phyloP scores from a whole-genome alignment of 2,888 invertebrate genomes.

The Matsumyia berberina region DNA sequence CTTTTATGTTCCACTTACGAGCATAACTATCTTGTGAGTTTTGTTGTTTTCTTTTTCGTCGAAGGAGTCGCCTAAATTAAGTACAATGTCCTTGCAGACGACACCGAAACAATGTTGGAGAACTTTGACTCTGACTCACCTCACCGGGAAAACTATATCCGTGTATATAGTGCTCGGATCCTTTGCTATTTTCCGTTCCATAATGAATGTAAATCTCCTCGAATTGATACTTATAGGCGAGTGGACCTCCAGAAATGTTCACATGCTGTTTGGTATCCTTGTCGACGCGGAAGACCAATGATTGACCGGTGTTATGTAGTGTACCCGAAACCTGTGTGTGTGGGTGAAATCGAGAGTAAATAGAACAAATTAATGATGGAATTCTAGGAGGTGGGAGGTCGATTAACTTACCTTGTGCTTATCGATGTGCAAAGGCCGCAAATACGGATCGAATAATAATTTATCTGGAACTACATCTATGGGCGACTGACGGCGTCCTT shows the following conservation, averaged over 20 bases:
- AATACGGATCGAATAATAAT: conserved; percentile 97
- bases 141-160: conserved; percentile 98
- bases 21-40: conserved; percentile 13
- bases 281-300: conserved; percentile 95
- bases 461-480: conserved; percentile 98
- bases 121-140: conserved; percentile 87
- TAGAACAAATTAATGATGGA: conserved; percentile 42
- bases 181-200: conserved; percentile 94
- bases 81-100: conserved; percentile 20
- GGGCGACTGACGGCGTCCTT: conserved; percentile 97
- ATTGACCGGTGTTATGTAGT: conserved; percentile 97
- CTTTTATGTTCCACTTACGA: conserved; percentile 57
- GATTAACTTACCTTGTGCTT: conserved; percentile 92
- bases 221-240: conserved; percentile 97
- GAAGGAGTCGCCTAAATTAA: conserved; percentile 27
- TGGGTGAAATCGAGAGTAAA: conserved; percentile 14
- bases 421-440: conserved; percentile 95
- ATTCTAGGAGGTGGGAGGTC: background rate
- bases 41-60: background rate
- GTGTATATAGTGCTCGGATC: conserved; percentile 98
- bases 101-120: background rate
- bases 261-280: conserved; percentile 95
- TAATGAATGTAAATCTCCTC: conserved; percentile 98
- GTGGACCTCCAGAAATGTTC: conserved; percentile 97
- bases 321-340: conserved; percentile 91